These are phyloP conservation scores for Morone saxatilis DNA, from an alignment of 2,113 vertebrate genomes.

Conservation along the genomic window DNA sequence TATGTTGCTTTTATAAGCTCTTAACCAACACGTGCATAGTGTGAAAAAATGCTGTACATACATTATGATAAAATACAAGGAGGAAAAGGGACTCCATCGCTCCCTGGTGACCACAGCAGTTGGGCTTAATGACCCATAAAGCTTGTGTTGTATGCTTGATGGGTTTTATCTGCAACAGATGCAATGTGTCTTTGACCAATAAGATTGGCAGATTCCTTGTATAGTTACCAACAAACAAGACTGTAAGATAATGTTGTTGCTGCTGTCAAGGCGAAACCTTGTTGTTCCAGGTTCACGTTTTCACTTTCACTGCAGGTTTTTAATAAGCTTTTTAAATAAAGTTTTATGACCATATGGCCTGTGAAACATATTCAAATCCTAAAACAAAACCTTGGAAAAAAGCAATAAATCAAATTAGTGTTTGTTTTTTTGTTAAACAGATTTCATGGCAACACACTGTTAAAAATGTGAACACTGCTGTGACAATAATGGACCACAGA, in stretches of 20 bases:
- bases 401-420: neutral
- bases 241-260: neutral
- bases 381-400: too few species aligned
- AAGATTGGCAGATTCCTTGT: neutral
- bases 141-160: neutral
- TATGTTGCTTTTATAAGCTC: neutral
- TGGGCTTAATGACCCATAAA: conserved; percentile 11
- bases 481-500: too few species aligned
- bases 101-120: conserved; percentile 11
- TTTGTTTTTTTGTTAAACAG: neutral
- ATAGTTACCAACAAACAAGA: neutral
- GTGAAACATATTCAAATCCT: neutral
- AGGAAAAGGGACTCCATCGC: neutral
- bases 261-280: neutral
- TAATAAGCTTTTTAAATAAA: neutral
- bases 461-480: neutral
- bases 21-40: neutral
- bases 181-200: neutral
- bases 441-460: neutral
- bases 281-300: neutral
- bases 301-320: neutral
- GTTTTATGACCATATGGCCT: neutral
- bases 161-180: conserved; percentile 10
- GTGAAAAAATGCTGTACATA: neutral
- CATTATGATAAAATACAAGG: neutral